Percentiles rank a stretch among this genome's conserved stretches.
Conservation (phyloP, 1,140 invertebrate genomes). For the Leptestheria dahalacensis region DNA sequence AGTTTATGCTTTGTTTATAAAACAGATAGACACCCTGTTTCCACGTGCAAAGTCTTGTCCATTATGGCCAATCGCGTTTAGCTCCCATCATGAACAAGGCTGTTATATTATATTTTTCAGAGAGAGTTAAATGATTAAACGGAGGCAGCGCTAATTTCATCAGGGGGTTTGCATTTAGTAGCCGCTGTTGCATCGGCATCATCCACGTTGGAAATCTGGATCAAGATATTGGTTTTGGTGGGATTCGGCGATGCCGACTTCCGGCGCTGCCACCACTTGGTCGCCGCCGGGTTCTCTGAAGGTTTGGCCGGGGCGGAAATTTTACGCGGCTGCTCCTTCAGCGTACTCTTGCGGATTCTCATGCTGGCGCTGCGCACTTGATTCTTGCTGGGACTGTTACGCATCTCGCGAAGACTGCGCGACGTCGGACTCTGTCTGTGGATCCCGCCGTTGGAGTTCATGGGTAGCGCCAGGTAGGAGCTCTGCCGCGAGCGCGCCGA, state of each 20-base stretch:
- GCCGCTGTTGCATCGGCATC: not conserved
- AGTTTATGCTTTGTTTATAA: no score
- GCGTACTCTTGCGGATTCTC: not conserved
- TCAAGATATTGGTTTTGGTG: not conserved
- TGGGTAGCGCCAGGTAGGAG: not conserved
- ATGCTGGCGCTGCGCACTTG: not conserved
- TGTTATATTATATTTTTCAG: no score
- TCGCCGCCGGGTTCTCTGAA: not conserved
- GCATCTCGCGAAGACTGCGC: not conserved
- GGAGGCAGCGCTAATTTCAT: not conserved
- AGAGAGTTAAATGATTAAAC: no score
- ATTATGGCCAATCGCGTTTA: no score
- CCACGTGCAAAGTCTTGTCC: no score
- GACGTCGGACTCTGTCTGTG: not conserved
- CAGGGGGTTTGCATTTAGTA: not conserved
- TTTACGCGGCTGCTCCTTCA: not conserved
- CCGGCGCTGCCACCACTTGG: not conserved
- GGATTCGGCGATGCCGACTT: not conserved
- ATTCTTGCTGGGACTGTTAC: not conserved
- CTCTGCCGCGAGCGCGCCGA: not conserved
- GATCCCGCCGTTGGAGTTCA: not conserved
- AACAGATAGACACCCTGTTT: no score
- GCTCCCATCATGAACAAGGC: no score
- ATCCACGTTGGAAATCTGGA: not conserved
- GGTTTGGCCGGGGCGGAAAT: no score